Evolutionary conservation across 2,888 invertebrate species (phyloP), one percentile per base, ranked within the genome.

Genomic region (Diarsia mendica): DNA sequence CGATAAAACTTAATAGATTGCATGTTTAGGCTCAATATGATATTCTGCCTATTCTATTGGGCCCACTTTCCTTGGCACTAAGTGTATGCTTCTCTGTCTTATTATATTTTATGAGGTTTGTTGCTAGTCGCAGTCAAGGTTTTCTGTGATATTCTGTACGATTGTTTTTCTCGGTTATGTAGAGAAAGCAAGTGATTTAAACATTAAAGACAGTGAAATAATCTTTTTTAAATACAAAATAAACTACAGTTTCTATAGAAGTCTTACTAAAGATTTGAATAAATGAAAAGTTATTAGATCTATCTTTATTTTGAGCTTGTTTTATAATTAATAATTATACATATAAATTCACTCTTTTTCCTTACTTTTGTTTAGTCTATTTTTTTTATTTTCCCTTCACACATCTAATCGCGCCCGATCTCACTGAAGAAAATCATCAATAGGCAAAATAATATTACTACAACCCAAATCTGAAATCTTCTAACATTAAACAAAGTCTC

Each of bases 11-110:
- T 64, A 61, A 75, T 46, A 74, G 67, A 70, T 83, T 72, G 82
- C 85, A 82, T 81, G 85, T 72, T 80, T 23, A 51, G 20, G 48
- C 60, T 44, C 84, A 76, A 58, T 72, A 80, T 67, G 39, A 49
- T 55, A 53, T 66, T 66, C 39, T 11, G 51, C 15, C 28, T 80
- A 72, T 80, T 83, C 83, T 78, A 69, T 81, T 72, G 66, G n/a
- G 48, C 51, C 79, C 67, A 71, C 71, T 71, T 75, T 75, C 79
- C 18, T 60, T 49, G 46, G 53, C 60, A 64, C 44, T 79, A 63
- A 79, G 70, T 75, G 70, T 83, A 53, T 44, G 63, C 73, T 71
- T 83, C 67, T 79, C 63, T 60, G 60, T 20, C 67, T 64, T 72
- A 49, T 64, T n/a, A n/a, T 80, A n/a, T 23, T 78, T 72, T 63